These are phyloP conservation scores for Drosophila paracracens DNA, from an alignment of 2,888 invertebrate genomes.

Conservation along the genomic window DNA sequence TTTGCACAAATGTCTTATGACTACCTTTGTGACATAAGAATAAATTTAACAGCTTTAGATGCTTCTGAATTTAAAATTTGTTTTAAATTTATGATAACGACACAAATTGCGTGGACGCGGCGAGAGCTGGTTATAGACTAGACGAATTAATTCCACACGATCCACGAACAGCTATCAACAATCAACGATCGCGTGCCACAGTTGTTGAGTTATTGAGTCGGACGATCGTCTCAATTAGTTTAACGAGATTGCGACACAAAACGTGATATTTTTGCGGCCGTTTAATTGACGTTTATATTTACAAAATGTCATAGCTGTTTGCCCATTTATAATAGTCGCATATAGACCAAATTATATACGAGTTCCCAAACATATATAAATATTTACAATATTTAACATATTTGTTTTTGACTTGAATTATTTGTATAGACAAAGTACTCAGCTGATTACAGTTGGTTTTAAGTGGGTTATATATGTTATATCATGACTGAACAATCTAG, in stretches of 20 bases:
- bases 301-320: background rate
- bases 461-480: background rate
- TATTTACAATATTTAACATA: background rate
- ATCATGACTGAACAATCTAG: background rate
- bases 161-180: background rate
- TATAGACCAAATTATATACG: background rate
- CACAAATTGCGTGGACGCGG: conserved; percentile 14
- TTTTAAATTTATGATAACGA: background rate
- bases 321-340: background rate
- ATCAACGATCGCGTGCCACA: conserved; percentile 58
- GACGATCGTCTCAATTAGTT: conserved; percentile 59
- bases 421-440: background rate
- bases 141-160: conserved; percentile 10
- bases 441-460: background rate
- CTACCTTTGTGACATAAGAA: conserved; percentile 9
- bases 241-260: conserved; percentile 43
- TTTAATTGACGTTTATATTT: conserved; percentile 25
- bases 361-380: background rate
- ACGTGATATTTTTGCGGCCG: conserved; percentile 56
- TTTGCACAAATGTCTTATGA: conserved; percentile 62
- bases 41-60: conserved; percentile 15
- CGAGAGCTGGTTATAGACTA: conserved; percentile 50
- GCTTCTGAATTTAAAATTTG: conserved; percentile 12
- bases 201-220: conserved; percentile 34
- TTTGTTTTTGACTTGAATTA: background rate